Conservation (phyloP, 2,113 vertebrate genomes). For the Chunga burmeisteri region DNA sequence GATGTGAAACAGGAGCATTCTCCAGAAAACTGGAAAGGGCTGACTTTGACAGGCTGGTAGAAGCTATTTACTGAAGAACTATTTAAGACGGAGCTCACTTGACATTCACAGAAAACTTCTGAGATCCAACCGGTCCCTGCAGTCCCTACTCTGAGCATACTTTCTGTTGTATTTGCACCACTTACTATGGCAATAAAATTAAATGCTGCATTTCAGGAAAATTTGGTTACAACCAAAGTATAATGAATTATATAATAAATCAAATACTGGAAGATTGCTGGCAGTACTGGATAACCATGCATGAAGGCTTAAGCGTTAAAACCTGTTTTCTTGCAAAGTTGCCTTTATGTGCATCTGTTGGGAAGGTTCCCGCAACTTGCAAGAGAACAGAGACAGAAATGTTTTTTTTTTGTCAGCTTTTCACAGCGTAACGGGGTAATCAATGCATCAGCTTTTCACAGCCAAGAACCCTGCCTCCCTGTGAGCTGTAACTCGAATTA, state of each 20-base stretch:
- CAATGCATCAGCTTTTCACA: conserved; percentile 42
- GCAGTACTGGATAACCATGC: neutral
- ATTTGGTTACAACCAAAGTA: neutral
- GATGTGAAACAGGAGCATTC: neutral
- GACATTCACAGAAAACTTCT: neutral
- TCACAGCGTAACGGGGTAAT: neutral
- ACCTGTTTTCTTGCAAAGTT: neutral
- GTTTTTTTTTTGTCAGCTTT: neutral
- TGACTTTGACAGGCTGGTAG: neutral
- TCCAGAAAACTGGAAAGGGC: neutral
- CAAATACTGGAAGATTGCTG: neutral
- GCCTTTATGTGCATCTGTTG: neutral
- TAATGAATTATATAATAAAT: neutral
- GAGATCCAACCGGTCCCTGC: neutral
- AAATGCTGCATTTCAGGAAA: neutral
- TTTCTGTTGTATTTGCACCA: neutral
- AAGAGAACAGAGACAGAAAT: neutral
- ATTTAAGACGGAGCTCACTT: neutral
- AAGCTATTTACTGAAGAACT: neutral
- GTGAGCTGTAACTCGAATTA: conserved; percentile 24
- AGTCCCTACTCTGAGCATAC: neutral
- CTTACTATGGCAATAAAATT: neutral
- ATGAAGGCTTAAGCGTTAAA: neutral
- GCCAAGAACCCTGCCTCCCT: conserved; percentile 32
- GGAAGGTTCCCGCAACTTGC: neutral